phyloP scores from a whole-genome alignment of 2,888 invertebrate genomes.

The Papilio elwesi region DNA sequence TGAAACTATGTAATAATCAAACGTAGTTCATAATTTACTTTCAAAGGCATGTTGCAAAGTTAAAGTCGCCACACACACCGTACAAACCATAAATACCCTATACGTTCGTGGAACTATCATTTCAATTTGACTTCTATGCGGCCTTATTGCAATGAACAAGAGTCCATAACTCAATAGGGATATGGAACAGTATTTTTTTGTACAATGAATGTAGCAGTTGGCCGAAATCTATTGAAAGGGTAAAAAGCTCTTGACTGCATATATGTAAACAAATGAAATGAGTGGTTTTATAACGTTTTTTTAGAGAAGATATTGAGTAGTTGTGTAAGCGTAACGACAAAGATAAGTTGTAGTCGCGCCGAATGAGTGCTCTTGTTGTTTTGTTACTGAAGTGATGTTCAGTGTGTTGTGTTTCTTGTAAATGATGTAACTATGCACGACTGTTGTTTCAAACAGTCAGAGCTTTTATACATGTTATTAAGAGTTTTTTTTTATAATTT shows the following conservation, averaged over 20 bases:
- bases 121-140: conserved; percentile 40
- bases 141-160: conserved; percentile 35
- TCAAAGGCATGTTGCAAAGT: conserved; percentile 36
- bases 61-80: conserved; percentile 52
- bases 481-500: neutral
- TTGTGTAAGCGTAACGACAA: conserved; percentile 43
- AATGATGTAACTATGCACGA: conserved; percentile 18
- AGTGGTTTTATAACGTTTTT: conserved; percentile 43
- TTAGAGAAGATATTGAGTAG: conserved; percentile 41
- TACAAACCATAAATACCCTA: conserved; percentile 47
- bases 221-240: conserved; percentile 38
- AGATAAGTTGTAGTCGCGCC: conserved; percentile 42
- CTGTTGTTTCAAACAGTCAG: conserved; percentile 1
- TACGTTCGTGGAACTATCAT: conserved; percentile 48
- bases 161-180: conserved; percentile 28
- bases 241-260: conserved; percentile 45
- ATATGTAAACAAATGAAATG: conserved; percentile 44
- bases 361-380: conserved; percentile 44
- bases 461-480: conserved; percentile 1
- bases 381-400: conserved; percentile 42
- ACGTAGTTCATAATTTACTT: conserved; percentile 2
- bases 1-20: neutral
- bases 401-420: conserved; percentile 37
- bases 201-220: conserved; percentile 37
- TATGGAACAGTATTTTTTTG: conserved; percentile 14